Evolutionary conservation across 2,888 invertebrate species (phyloP), one percentile per base, ranked within the genome.

Genomic region (Panzeria rudis): DNA sequence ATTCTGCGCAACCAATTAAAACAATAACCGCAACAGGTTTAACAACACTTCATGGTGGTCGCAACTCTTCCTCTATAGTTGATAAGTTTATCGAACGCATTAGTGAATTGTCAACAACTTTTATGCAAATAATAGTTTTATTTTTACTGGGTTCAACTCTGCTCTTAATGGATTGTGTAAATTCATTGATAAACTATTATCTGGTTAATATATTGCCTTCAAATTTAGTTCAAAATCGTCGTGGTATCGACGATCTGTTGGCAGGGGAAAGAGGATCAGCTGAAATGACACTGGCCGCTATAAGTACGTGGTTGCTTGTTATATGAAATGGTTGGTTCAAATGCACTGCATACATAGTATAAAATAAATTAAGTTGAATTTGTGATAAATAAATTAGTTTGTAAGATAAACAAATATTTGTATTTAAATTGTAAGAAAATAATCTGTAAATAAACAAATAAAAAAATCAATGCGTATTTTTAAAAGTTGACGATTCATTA

Each of bases 251-350:
- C 32, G 54, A 75, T 32, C 5, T 61, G 5, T 2, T 44, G 32
- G 82, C 25, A 9, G 17, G 41, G 2, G 79, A 86, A 25, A 73
- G 66, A 13, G 13, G 44, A n/a, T 64, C 69, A 8, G 62, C 61
- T 2, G 81, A 86, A 59, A 44, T 44, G 29, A 87, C 86, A n/a
- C 56, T 88, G 83, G 86, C 87, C 11, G 88, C 87, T 52, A 85
- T 89, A 25, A 88, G 88, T 68, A 50, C 56, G 7, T 87, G 87
- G 86, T 64, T 89, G 47, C 62, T 87, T 23, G 87, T 83, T 5
- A 86, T 80, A 17, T 88, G 69, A 87, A 41, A n/a, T 41, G 32
- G 9, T 17, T 20, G n/a, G n/a, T n/a, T n/a, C n/a, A 87, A 50
- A n/a, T 38, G n/a, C n/a, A 15, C 23, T 17, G 13, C 3, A 11